phyloP scores from a whole-genome alignment of 2,113 vertebrate species.

The Haplochromis vanheusdeni region DNA sequence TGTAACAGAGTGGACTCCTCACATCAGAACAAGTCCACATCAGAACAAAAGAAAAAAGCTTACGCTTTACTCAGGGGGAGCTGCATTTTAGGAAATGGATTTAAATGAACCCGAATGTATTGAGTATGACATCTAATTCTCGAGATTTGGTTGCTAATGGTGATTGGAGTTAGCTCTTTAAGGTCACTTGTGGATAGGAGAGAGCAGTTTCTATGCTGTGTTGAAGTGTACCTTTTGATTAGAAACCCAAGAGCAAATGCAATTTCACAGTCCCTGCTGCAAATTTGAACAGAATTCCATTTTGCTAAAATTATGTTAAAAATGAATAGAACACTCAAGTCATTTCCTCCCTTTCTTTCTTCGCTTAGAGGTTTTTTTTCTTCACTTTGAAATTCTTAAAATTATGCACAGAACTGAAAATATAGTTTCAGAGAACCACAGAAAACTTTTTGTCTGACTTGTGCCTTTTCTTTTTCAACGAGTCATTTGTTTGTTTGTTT shows the following conservation, averaged over 20 bases:
- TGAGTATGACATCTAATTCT: not conserved
- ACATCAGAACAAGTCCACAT: not conserved
- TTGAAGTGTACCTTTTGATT: constrained; percentile 20
- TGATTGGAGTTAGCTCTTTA: constrained; percentile 4
- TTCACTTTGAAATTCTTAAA: not conserved
- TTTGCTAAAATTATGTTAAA: not conserved
- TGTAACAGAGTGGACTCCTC: not conserved
- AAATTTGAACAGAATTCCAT: constrained; percentile 22
- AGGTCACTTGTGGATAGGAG: not conserved
- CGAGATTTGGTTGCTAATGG: not conserved
- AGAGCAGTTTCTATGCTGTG: not conserved
- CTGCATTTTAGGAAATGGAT: not conserved
- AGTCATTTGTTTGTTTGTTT: not conserved
- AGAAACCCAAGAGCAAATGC: not conserved
- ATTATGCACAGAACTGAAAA: not conserved
- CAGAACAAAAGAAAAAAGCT: not conserved
- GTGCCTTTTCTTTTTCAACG: not conserved
- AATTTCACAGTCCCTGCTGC: not conserved
- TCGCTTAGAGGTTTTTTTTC: not conserved
- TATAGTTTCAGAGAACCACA: not conserved
- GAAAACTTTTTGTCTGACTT: not conserved
- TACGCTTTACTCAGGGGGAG: not conserved
- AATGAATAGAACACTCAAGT: constrained; percentile 1
- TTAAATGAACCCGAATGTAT: not conserved
- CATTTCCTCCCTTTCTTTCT: not conserved